Base-by-base conservation (phyloP, 2,113 vertebrate genomes). In the Propithecus coquereli region DNA sequence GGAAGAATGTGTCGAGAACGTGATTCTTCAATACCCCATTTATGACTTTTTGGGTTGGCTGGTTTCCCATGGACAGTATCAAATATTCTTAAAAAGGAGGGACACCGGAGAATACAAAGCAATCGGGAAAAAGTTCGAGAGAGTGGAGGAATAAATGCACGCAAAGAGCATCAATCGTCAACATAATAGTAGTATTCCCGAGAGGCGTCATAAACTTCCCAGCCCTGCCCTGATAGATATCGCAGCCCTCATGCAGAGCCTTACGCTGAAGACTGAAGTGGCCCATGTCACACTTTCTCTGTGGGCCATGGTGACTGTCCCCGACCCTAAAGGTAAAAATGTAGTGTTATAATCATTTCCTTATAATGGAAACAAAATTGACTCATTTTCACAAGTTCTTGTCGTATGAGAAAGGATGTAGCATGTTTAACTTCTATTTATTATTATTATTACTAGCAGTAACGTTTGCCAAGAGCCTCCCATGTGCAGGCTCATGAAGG, bases 391-490 rank as follows among this genome's bases (percentile, higher is more conserved):
- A 68, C 47, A 45, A n/a, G 57, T 34, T 3, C 54, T 77, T 59
- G 25, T 23, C 57, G 6, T 47, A 2, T 0, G 8, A 16, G 23
- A 86, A 63, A 83, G 16, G n/a, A 82, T 4, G 0, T 5, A 25
- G 30, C 1, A 12, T 23, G 14, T 50, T 37, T 43, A 16, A 11
- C 2, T 3, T 76, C 34, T 20, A 0, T 73, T 91, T 86, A 32
- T 63, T 65, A 2, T n/a, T 11, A 34, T 47, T 10, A 27, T n/a
- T 27, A 37, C 50, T 14, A 6, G 50, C 27, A 9, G 40, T 43
- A 9, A 25, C 37, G n/a, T 90, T 14, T 61, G 47, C 80, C 0
- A 1, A 57, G 54, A 66, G 12, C 20, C 74, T 89, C 9, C 43
- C 32, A 22, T 43, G 8, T 12, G 3, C 4, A 82, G 74, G 16